Base-by-base conservation (phyloP, 2,797 vertebrate species). In the Protonibea diacanthus region DNA sequence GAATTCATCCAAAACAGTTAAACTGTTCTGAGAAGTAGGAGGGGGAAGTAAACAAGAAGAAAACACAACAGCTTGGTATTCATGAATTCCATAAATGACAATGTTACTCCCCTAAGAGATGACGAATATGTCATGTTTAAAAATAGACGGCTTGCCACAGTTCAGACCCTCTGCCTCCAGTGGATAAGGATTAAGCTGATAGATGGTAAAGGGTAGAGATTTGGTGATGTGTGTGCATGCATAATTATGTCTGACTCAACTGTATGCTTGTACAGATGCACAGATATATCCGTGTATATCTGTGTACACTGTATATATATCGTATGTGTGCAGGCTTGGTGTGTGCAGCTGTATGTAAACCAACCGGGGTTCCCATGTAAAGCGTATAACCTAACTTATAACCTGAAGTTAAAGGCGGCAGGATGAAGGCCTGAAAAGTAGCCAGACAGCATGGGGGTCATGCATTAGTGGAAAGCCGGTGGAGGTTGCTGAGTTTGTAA, bases 11-110 rank as follows among this genome's bases (percentile, higher is more conserved):
- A 77, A 82, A 88, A 78, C 74, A 78, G 69, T 85, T 77, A 76
- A 55, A 72, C 68, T 71, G 69, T 59, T 42, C 68, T 62, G 63
- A 71, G 74, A 59, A 49, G 72, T 65, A 62, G 62, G 65, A 18
- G 55, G 23, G 27, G 59, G 64, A 73, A 60, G 75, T 83, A 86
- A 91, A 89, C 83, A 89, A 78, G 86, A 74, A 71, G 70, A 53
- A 49, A 89, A 76, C 88, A 88, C 83, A 90, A 81, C 85, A 89
- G 72, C 89, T 93, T 88, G 78, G 81, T 93, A 94, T 94, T 95
- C 92, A 93, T 94, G 89, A 91, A 92, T 93, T 95, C 91, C 84
- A 92, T 90, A 91, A 93, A 93, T 92, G 93, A 91, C 92, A 90
- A 78, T 86, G 90, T 89, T 90, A 73, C 86, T 91, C 89, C 88